Evolutionary conservation across 23 tunicate genomes (phyloP).

Genomic region (Oikopleura dioica): DNA sequence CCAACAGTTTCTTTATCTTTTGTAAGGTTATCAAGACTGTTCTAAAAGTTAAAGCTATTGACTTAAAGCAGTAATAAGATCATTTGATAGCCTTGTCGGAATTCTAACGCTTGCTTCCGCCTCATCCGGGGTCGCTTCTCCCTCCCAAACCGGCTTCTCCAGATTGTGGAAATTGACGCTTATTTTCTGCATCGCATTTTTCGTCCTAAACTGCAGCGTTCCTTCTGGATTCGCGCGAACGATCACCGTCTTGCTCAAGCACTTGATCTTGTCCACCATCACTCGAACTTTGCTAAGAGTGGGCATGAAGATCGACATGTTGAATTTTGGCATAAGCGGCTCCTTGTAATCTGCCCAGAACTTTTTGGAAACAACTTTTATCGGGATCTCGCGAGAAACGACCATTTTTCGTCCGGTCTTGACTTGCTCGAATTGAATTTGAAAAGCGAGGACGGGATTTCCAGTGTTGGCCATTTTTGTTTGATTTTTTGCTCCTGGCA

Average conservation of each 20-base stretch:
- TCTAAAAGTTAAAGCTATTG: too few relatives aligned
- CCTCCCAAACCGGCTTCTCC: constrained; percentile 1
- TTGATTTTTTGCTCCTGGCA: not conserved
- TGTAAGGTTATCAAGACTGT: too few relatives aligned
- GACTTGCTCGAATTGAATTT: not conserved
- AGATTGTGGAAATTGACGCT: not conserved
- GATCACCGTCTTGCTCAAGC: not conserved
- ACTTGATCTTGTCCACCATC: not conserved
- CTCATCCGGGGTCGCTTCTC: not conserved
- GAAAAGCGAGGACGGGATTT: not conserved
- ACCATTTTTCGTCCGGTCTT: not conserved
- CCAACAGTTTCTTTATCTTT: not conserved
- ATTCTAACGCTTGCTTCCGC: not conserved
- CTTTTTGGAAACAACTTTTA: not conserved
- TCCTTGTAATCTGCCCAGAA: not conserved
- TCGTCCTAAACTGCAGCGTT: not conserved
- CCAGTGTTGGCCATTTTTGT: not conserved
- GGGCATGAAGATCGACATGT: not conserved
- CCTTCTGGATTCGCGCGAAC: not conserved
- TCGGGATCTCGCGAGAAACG: not conserved
- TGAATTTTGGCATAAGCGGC: constrained; percentile 1
- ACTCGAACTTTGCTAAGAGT: not conserved
- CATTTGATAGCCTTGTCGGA: too few relatives aligned
- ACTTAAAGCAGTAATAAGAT: too few relatives aligned
- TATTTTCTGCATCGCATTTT: not conserved